These are phyloP conservation scores for Ophthalmolycus amberensis DNA, from an alignment of 2,113 vertebrate species.

Conservation along the genomic window DNA sequence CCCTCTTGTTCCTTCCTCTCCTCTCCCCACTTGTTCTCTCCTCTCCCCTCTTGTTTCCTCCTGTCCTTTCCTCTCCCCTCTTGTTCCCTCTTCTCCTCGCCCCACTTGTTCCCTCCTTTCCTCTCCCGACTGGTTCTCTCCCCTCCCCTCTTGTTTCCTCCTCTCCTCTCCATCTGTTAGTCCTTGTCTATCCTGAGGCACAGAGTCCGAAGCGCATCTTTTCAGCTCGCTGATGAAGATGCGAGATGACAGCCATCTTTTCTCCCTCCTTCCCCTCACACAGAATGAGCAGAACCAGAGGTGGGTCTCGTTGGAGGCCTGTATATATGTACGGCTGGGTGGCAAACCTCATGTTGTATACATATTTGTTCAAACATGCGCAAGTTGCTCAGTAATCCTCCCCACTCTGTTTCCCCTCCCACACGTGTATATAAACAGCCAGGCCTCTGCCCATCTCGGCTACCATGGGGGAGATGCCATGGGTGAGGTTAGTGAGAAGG, in stretches of 20 bases:
- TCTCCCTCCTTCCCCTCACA: conserved; percentile 7
- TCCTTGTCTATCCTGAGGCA: conserved; percentile 71
- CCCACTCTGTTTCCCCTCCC: conserved; percentile 49
- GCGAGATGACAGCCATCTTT: conserved; percentile 54
- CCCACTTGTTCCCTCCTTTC: conserved; percentile 14
- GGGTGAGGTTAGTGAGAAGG: conserved; percentile 41
- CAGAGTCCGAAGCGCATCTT: conserved; percentile 40
- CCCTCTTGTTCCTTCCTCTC: not conserved
- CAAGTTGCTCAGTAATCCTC: conserved; percentile 67
- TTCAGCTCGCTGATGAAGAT: conserved; percentile 47
- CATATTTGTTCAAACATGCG: conserved; percentile 77
- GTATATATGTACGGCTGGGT: conserved; percentile 71
- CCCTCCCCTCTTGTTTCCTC: not conserved
- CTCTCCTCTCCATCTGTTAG: conserved; percentile 62
- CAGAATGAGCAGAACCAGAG: conserved; percentile 65
- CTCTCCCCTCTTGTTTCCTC: not conserved
- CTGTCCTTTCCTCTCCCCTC: not conserved
- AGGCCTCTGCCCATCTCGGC: conserved; percentile 42
- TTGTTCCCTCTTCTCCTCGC: not conserved
- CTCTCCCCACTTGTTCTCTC: not conserved
- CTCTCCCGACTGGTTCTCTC: no score
- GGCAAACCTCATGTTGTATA: conserved; percentile 80
- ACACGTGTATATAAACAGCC: conserved; percentile 69
- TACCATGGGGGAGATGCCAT: conserved; percentile 43
- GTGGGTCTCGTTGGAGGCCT: conserved; percentile 51